Conservation (phyloP, 2,888 invertebrate genomes). For the Aleiodes alternator region DNA sequence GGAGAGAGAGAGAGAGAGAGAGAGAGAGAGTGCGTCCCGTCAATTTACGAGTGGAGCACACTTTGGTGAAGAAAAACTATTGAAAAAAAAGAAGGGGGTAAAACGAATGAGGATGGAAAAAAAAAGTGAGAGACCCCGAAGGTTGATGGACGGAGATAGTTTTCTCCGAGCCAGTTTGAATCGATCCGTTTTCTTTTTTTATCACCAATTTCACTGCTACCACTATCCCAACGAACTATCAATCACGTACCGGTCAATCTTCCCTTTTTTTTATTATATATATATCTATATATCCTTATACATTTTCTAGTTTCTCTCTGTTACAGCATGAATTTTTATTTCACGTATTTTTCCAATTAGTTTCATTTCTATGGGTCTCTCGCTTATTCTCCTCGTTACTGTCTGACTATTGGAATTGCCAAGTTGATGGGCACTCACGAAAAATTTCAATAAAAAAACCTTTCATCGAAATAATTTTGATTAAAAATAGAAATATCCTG, state of each 20-base stretch:
- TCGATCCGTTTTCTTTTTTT: conserved; percentile 9
- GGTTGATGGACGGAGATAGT: conserved; percentile 28
- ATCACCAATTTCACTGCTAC: conserved; percentile 26
- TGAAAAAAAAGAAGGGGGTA: no score
- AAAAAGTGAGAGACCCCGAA: not conserved
- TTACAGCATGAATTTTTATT: conserved; percentile 19
- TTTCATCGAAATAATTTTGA: no score
- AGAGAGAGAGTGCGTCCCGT: conserved; percentile 18
- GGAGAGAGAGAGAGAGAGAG: not conserved
- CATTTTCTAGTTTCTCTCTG: not conserved
- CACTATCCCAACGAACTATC: conserved; percentile 16
- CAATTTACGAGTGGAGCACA: conserved; percentile 24
- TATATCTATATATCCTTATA: not conserved
- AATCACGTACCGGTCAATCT: conserved; percentile 12
- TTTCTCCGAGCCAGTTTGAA: conserved; percentile 5
- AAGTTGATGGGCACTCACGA: no score
- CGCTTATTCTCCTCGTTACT: no score
- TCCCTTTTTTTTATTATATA: not conserved
- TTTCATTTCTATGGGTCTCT: not conserved
- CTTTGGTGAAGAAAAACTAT: not conserved
- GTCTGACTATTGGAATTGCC: no score
- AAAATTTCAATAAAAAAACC: no score
- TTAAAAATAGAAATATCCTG: no score
- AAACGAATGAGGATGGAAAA: not conserved
- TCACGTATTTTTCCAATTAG: not conserved